Evolutionary conservation across 2,113 vertebrate species (phyloP).

Genomic region (Mustela lutreola): DNA sequence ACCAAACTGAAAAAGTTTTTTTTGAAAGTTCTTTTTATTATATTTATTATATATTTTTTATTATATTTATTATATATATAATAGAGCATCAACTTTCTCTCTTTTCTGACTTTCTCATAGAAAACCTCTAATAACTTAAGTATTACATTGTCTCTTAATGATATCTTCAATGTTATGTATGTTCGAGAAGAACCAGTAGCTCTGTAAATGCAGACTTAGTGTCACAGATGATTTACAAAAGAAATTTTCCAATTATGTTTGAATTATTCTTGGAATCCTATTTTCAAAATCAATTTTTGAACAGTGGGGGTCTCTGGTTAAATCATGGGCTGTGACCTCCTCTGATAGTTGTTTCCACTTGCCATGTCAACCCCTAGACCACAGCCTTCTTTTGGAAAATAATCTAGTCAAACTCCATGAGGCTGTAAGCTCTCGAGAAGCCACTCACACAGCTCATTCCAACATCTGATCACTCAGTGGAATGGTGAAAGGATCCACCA

Average conservation of each 20-base stretch:
- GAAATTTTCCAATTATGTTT: neutral
- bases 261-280: neutral
- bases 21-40: slow-evolving; percentile 33
- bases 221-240: neutral
- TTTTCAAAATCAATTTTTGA: neutral
- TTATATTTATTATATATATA: too few species aligned
- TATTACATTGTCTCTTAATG: neutral
- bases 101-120: slow-evolving; percentile 11
- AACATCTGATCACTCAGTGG: neutral
- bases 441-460: neutral
- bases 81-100: neutral
- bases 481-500: neutral
- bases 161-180: neutral
- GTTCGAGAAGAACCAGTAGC: neutral
- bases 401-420: neutral
- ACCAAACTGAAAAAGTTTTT: neutral
- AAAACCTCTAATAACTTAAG: neutral
- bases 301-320: neutral
- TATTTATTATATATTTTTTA: too few species aligned
- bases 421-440: neutral
- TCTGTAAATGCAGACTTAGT: neutral
- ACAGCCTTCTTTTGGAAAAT: neutral
- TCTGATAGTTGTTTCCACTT: neutral
- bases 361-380: neutral
- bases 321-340: neutral